Evolutionary conservation across 1,140 invertebrate species (phyloP).

Genomic region (Drosophila eugracilis): DNA sequence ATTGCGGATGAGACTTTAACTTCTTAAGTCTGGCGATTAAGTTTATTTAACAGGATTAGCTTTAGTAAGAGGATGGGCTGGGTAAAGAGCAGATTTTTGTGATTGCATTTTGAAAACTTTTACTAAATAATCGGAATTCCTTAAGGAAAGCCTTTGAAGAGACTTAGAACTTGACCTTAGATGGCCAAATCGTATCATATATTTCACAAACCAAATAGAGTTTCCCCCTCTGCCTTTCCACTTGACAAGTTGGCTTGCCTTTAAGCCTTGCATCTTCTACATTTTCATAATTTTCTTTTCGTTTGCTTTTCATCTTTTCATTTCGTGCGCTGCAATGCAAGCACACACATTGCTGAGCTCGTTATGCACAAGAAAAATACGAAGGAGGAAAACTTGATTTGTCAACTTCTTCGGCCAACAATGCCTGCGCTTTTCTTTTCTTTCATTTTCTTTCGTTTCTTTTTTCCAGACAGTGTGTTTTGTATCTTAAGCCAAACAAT

Average conservation of each 20-base stretch:
- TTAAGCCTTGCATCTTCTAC: conserved; percentile 13
- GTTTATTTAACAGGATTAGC: conserved; percentile 4
- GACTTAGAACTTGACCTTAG: no score
- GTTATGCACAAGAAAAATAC: conserved; percentile 53
- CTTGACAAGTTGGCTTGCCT: no score
- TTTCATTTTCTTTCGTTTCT: conserved; percentile 3
- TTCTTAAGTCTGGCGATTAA: background rate
- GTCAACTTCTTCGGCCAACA: conserved; percentile 30
- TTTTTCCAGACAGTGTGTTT: conserved; percentile 34
- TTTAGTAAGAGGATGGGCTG: no score
- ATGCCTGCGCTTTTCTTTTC: no score
- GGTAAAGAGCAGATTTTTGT: background rate
- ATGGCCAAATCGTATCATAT: background rate
- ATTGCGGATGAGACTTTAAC: conserved; percentile 35
- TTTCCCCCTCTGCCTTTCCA: conserved; percentile 14
- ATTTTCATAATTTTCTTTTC: conserved; percentile 47
- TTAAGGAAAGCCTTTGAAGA: no score
- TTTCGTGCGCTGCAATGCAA: conserved; percentile 36
- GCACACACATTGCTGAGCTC: conserved; percentile 28
- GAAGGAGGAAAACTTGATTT: conserved; percentile 60
- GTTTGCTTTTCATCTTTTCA: conserved; percentile 38
- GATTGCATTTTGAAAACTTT: background rate
- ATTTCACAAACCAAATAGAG: conserved; percentile 16
- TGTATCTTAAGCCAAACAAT: conserved; percentile 66
- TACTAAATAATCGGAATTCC: background rate